Conservation (phyloP, 2,888 invertebrate species). For the Lasioglossum leucozonium region DNA sequence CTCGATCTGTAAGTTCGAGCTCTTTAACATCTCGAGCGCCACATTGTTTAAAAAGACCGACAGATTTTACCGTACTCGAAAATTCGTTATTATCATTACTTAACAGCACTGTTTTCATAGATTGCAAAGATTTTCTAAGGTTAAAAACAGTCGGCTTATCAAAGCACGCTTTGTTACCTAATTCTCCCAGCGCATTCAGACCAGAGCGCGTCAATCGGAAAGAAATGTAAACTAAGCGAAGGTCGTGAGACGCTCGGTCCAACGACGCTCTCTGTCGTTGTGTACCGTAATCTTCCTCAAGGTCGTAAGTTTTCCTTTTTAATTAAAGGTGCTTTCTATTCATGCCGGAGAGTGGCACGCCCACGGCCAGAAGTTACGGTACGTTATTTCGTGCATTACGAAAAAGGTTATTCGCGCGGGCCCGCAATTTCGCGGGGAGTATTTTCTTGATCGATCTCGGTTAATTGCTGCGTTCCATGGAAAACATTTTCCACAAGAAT, state of each 20-base stretch:
- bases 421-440: conserved; percentile 24
- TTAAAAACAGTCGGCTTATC: too few species aligned
- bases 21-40: not conserved
- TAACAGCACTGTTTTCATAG: too few species aligned
- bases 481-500: not conserved
- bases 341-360: conserved; percentile 69
- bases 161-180: too few species aligned
- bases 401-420: conserved; percentile 59
- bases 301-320: conserved; percentile 76
- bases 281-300: conserved; percentile 67
- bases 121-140: too few species aligned
- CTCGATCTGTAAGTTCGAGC: not conserved
- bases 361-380: conserved; percentile 70
- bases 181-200: not conserved
- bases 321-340: conserved; percentile 78
- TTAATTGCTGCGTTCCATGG: conserved; percentile 48
- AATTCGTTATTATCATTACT: too few species aligned
- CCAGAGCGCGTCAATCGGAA: not conserved
- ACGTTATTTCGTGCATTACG: conserved; percentile 69
- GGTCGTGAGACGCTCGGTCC: conserved; percentile 8
- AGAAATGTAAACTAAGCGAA: conserved; percentile 7
- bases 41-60: too few species aligned
- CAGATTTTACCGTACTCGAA: too few species aligned
- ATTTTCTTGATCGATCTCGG: conserved; percentile 51
- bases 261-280: not conserved